These are phyloP conservation scores for Heterotilapia buettikoferi DNA, from an alignment of 2,113 vertebrate genomes.

Conservation along the genomic window DNA sequence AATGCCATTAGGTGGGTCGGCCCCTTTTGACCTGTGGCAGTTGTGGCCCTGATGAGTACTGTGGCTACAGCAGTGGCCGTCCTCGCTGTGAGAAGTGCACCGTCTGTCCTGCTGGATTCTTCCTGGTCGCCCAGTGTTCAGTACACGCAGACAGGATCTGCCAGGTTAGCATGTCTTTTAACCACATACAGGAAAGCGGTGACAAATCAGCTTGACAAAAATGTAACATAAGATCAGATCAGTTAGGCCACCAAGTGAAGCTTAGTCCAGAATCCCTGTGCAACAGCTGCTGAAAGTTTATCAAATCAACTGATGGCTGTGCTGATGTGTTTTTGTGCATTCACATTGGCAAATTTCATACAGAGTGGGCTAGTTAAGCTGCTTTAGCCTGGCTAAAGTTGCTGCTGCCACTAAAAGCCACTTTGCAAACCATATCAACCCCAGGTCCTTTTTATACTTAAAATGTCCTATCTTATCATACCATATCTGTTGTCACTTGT, in stretches of 20 bases:
- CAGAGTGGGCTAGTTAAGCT: background rate
- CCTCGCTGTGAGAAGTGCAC: slow-evolving; percentile 81
- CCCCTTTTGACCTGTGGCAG: slow-evolving; percentile 69
- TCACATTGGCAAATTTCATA: background rate
- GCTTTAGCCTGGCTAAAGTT: background rate
- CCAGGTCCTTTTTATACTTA: background rate
- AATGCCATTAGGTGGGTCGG: slow-evolving; percentile 41
- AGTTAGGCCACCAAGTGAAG: background rate
- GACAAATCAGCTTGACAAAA: background rate
- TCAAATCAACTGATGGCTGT: background rate
- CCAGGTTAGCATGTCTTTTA: slow-evolving; percentile 67
- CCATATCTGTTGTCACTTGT: background rate
- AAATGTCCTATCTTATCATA: background rate
- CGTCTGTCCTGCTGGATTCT: slow-evolving; percentile 81
- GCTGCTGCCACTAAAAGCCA: background rate
- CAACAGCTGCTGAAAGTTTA: background rate
- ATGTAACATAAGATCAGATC: background rate
- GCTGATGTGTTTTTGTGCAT: background rate
- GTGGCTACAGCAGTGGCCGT: slow-evolving; percentile 74
- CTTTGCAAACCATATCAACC: background rate
- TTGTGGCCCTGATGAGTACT: slow-evolving; percentile 81
- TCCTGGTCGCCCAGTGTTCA: slow-evolving; percentile 81
- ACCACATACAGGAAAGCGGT: background rate
- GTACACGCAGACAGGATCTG: slow-evolving; percentile 80
- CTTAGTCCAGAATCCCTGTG: background rate